A percentile compares a stretch with the other conserved stretches of the same genome.
Evolutionary conservation across 2,888 invertebrate species (phyloP).

Genomic region (Eupithecia inturbata): DNA sequence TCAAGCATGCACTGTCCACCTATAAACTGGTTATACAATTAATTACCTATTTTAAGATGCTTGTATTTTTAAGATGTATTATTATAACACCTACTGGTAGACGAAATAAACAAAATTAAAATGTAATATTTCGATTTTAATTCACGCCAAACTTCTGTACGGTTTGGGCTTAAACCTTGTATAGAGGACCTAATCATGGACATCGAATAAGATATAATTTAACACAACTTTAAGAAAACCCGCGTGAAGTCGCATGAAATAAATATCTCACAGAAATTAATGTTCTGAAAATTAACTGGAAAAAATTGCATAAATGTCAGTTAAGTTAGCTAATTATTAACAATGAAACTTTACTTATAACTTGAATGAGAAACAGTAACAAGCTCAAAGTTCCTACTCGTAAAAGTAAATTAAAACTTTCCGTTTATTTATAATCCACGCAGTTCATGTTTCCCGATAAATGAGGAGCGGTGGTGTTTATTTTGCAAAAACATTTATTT

Average conservation of each 20-base stretch:
- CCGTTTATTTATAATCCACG: constrained; percentile 13
- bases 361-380: constrained; percentile 19
- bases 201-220: too few species aligned
- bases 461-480: constrained; percentile 11
- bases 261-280: not conserved
- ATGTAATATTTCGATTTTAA: too few species aligned
- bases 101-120: too few species aligned
- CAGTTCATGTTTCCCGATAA: constrained; percentile 10
- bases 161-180: too few species aligned
- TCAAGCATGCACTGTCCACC: too few species aligned
- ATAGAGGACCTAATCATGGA: too few species aligned
- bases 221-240: not conserved
- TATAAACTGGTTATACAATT: too few species aligned
- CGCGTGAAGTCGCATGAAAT: not conserved
- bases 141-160: too few species aligned
- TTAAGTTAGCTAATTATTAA: constrained; percentile 5
- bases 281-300: not conserved
- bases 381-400: constrained; percentile 12
- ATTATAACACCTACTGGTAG: too few species aligned
- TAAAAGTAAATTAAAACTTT: constrained; percentile 31
- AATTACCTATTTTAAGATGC: too few species aligned
- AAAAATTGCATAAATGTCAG: not conserved
- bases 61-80: too few species aligned
- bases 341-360: constrained; percentile 17
- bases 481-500: not conserved